Percentiles rank a stretch among this genome's conserved stretches.
Conservation (phyloP, 2,888 invertebrate species). For the Heliconius sara region DNA sequence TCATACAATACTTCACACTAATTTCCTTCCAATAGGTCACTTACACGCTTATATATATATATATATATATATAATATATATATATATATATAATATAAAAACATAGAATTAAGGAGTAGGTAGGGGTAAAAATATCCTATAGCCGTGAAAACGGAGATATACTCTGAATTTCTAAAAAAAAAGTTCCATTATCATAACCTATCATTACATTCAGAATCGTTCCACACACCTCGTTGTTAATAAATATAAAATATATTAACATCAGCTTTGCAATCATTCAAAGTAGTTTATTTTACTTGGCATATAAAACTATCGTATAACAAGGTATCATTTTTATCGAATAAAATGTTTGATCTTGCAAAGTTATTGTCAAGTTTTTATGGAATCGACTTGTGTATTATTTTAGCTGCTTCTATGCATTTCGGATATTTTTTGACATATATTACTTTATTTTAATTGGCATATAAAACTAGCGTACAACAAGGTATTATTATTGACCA, state of each 20-base stretch:
- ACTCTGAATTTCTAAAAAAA: neutral
- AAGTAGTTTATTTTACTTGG: conserved; percentile 19
- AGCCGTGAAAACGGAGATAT: neutral
- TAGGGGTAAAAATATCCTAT: neutral
- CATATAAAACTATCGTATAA: conserved; percentile 19
- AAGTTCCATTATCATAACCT: neutral
- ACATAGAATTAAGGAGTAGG: neutral
- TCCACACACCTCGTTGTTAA: conserved; percentile 8
- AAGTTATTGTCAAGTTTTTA: conserved; percentile 1
- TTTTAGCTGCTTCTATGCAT: conserved; percentile 26
- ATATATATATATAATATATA: too few relatives aligned
- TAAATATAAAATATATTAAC: conserved; percentile 1
- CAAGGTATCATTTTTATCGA: conserved; percentile 7
- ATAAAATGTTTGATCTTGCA: conserved; percentile 10
- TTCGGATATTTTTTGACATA: too few relatives aligned
- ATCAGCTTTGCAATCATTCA: conserved; percentile 1
- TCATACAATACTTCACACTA: too few relatives aligned
- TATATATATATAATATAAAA: neutral
- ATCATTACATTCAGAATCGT: neutral
- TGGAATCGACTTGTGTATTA: conserved; percentile 13
- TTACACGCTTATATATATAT: too few relatives aligned
- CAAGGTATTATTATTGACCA: too few relatives aligned
- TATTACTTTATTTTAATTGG: too few relatives aligned
- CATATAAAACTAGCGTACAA: too few relatives aligned
- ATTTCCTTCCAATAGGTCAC: too few relatives aligned